These are phyloP conservation scores for Eolophus roseicapilla DNA, from an alignment of 2,113 vertebrate genomes.

Conservation along the genomic window DNA sequence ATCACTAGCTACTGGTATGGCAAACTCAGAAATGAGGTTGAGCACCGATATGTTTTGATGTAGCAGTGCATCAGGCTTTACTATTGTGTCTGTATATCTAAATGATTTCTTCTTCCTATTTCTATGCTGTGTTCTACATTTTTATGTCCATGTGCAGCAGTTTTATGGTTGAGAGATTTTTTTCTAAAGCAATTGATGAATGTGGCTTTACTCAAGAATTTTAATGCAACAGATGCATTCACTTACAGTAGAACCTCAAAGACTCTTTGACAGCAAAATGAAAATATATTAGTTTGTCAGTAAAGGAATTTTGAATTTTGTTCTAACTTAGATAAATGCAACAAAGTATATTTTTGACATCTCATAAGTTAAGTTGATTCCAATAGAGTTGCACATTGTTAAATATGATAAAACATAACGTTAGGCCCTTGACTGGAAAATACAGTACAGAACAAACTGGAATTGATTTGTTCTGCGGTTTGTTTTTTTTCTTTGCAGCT, in stretches of 20 bases:
- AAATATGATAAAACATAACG: neutral
- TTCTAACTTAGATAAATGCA: constrained; percentile 73
- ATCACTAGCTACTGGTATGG: neutral
- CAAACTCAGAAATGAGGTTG: neutral
- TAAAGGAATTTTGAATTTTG: constrained; percentile 44
- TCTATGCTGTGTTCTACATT: neutral
- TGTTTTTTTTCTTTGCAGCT: neutral
- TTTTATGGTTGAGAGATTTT: constrained; percentile 6
- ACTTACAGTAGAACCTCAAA: constrained; percentile 17
- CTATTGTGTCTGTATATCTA: neutral
- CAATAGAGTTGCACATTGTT: neutral
- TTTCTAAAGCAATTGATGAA: constrained; percentile 28
- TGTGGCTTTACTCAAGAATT: constrained; percentile 27
- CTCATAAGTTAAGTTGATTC: constrained; percentile 53
- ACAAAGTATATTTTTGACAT: constrained; percentile 47
- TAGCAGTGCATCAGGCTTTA: neutral
- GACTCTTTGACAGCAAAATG: constrained; percentile 5
- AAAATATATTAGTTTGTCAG: constrained; percentile 43
- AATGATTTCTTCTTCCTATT: constrained; percentile 5
- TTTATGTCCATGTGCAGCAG: neutral
- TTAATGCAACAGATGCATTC: constrained; percentile 33
- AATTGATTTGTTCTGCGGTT: neutral
- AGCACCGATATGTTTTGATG: neutral
- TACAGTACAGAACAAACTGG: neutral
- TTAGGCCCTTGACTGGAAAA: neutral